These are phyloP conservation scores for Dromiciops gliroides DNA, from an alignment of 2,113 vertebrate species.

Conservation along the genomic window DNA sequence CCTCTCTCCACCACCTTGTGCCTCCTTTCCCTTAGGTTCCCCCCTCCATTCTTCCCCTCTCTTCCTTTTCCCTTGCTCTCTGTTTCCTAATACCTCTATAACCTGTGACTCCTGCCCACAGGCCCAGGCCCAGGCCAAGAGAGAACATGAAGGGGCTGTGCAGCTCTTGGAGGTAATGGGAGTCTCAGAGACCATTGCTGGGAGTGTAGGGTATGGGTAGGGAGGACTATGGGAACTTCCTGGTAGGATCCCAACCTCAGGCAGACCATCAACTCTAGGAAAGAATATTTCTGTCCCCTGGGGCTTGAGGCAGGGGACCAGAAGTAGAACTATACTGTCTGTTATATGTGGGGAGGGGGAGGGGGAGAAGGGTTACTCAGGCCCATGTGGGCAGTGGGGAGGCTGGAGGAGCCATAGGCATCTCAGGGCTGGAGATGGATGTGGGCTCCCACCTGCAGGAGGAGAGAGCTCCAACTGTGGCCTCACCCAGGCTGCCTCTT, in stretches of 20 bases:
- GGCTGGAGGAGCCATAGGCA: too few relatives aligned
- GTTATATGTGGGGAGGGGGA: not conserved
- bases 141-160: slow-evolving; percentile 97
- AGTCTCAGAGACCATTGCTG: not conserved
- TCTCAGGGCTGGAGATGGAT: not conserved
- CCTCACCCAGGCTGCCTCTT: not conserved
- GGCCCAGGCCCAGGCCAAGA: slow-evolving; percentile 96
- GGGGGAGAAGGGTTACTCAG: not conserved
- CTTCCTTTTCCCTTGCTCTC: not conserved
- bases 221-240: not conserved
- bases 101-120: slow-evolving; percentile 73
- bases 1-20: too few relatives aligned
- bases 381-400: not conserved
- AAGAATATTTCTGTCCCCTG: not conserved
- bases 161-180: slow-evolving; percentile 95
- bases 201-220: not conserved
- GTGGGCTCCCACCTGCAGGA: not conserved
- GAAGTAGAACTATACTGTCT: not conserved
- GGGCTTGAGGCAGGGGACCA: not conserved
- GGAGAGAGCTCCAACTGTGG: not conserved
- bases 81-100: not conserved
- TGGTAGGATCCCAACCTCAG: not conserved
- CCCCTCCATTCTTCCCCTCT: not conserved
- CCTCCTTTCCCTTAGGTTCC: rapidly evolving
- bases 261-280: not conserved